Evolutionary conservation across 2,113 vertebrate species (phyloP).

Genomic region (Myodes glareolus): DNA sequence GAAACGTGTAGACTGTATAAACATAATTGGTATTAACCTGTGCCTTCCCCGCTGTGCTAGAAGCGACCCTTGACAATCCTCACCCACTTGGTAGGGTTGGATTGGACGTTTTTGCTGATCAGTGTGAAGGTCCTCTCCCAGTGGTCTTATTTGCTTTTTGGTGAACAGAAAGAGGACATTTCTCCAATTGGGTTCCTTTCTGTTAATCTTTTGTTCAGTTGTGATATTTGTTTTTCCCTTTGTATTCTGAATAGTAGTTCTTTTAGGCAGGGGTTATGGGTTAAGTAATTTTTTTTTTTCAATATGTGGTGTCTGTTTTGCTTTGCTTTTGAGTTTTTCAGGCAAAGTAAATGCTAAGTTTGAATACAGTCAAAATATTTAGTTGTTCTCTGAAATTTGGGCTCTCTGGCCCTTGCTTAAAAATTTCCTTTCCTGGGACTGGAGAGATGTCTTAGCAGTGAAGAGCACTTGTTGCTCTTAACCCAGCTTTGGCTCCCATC

Average conservation of each 20-base stretch:
- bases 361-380: neutral
- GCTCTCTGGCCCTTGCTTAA: neutral
- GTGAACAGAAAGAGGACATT: neutral
- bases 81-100: too few species aligned
- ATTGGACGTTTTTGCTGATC: neutral
- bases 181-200: neutral
- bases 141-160: neutral
- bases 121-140: neutral
- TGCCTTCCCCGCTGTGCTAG: too few species aligned
- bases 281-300: neutral
- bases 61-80: neutral
- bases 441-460: neutral
- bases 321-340: conserved; percentile 3
- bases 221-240: neutral
- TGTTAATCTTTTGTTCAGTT: neutral
- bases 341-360: neutral
- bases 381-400: neutral
- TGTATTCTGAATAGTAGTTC: neutral
- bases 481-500: neutral
- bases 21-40: neutral
- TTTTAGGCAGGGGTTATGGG: neutral
- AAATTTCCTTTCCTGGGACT: neutral
- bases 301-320: neutral
- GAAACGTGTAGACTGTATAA: neutral
- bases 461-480: neutral